Conservation (phyloP, 2,113 vertebrate species). For the Cyprinodon brontotheroides region DNA sequence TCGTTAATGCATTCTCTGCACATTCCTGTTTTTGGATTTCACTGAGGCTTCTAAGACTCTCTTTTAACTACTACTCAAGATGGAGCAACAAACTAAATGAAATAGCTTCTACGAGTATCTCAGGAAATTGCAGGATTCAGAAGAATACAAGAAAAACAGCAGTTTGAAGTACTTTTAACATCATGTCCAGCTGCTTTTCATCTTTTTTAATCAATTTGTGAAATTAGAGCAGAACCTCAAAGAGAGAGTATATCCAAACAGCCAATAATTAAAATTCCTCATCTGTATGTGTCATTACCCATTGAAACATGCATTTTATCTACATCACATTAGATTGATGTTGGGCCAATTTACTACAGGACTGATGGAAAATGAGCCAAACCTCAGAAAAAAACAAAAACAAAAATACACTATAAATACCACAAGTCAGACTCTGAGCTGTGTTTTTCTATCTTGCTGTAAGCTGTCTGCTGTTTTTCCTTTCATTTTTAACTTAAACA, state of each 20-base stretch:
- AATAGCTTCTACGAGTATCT: background rate
- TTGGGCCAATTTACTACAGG: background rate
- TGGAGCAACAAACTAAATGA: background rate
- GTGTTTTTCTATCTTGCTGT: too few relatives aligned
- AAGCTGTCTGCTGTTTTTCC: too few relatives aligned
- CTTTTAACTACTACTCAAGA: background rate
- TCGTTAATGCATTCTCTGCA: background rate
- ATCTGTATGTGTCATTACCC: too few relatives aligned
- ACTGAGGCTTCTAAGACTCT: background rate
- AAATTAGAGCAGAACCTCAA: background rate
- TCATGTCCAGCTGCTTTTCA: background rate
- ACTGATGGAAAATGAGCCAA: background rate
- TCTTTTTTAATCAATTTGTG: slow-evolving; percentile 1
- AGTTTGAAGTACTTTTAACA: background rate
- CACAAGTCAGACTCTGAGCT: background rate
- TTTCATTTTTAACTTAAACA: too few relatives aligned
- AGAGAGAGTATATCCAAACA: background rate
- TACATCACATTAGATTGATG: background rate
- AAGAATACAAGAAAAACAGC: background rate
- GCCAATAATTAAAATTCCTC: background rate
- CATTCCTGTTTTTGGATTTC: background rate
- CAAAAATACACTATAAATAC: too few relatives aligned
- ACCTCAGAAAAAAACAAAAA: background rate
- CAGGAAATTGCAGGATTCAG: background rate
- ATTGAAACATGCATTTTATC: background rate